Conservation (phyloP, 1,140 invertebrate species). For the Heliothis virescens region DNA sequence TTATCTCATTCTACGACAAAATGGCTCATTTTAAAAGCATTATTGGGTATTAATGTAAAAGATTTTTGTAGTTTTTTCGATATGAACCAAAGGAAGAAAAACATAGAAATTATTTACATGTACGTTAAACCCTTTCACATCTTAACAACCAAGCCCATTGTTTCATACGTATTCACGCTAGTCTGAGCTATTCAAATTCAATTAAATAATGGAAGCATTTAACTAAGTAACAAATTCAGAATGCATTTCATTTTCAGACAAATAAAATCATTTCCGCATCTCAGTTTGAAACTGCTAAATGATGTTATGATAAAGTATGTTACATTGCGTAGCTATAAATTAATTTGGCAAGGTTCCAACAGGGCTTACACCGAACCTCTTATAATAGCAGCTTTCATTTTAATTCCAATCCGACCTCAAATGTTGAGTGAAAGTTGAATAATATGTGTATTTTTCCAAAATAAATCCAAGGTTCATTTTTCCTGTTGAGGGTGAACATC, state of each 20-base stretch:
- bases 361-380: conserved; percentile 8
- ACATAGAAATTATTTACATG: too few relatives aligned
- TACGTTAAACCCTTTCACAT: too few relatives aligned
- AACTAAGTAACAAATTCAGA: not conserved
- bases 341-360: conserved; percentile 34
- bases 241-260: conserved; percentile 1
- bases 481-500: too few relatives aligned
- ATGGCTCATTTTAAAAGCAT: too few relatives aligned
- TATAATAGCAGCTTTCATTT: conserved; percentile 25
- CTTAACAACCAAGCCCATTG: too few relatives aligned
- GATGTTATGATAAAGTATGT: conserved; percentile 41
- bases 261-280: conserved; percentile 2
- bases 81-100: too few relatives aligned
- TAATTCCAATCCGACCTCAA: conserved; percentile 5
- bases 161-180: too few relatives aligned
- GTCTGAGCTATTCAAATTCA: not conserved
- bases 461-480: not conserved
- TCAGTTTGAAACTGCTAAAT: conserved; percentile 27
- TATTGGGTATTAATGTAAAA: too few relatives aligned
- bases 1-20: too few relatives aligned
- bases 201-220: not conserved
- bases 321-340: conserved; percentile 33
- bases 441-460: not conserved
- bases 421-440: conserved; percentile 20
- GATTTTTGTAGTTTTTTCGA: too few relatives aligned